Conservation (phyloP, 2,888 invertebrate genomes). For the Lamellibrachia satsuma region DNA sequence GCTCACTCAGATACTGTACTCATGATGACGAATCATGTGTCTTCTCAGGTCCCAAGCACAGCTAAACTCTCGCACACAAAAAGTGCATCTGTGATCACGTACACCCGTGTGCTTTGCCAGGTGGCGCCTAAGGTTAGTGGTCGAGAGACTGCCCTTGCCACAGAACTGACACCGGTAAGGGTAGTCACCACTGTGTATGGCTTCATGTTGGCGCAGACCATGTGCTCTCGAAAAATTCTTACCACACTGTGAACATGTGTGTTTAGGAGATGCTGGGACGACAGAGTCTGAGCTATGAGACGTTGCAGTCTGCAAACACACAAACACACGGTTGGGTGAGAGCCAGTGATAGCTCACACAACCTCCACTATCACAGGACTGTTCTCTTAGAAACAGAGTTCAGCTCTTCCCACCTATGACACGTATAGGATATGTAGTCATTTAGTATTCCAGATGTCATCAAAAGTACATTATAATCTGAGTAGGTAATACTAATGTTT, state of each 20-base stretch:
- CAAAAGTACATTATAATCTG: neutral
- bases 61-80: neutral
- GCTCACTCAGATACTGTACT: neutral
- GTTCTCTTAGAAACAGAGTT: neutral
- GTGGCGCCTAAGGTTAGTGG: neutral
- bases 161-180: neutral
- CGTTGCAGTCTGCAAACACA: neutral
- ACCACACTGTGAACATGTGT: slow-evolving; percentile 3
- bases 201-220: neutral
- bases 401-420: neutral
- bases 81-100: neutral
- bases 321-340: neutral
- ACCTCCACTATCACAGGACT: neutral
- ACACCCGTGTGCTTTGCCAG: neutral
- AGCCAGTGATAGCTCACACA: neutral
- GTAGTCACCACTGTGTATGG: neutral
- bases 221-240: neutral
- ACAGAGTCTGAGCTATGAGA: neutral
- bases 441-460: neutral
- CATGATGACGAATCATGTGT: neutral
- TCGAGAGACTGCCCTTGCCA: neutral
- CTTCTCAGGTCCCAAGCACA: neutral
- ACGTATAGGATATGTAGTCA: neutral
- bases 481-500: neutral
- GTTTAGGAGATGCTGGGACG: neutral